Percentiles rank a stretch among this genome's conserved stretches.
phyloP scores from a whole-genome alignment of 2,888 invertebrate species.

The Perizoma flavofasciatum region DNA sequence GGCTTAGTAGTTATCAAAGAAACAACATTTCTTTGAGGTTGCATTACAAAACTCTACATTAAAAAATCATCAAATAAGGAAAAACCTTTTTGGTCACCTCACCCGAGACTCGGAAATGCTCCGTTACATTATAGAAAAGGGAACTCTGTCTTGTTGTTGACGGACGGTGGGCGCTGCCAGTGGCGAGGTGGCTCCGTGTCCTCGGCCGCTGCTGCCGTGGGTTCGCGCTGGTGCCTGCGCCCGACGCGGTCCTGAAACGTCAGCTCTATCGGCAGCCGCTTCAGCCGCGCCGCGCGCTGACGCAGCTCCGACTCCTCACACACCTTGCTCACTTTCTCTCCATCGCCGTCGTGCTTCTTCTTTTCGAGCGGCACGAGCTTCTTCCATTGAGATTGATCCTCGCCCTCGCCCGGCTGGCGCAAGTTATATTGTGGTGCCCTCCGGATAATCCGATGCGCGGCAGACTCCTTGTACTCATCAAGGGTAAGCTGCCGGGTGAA shows the following conservation, averaged over 20 bases:
- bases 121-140: too few relatives aligned
- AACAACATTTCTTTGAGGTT: too few relatives aligned
- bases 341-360: background rate
- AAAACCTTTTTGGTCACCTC: too few relatives aligned
- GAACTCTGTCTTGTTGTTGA: too few relatives aligned
- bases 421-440: background rate
- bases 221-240: background rate
- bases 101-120: too few relatives aligned
- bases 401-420: slow-evolving; percentile 9
- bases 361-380: slow-evolving; percentile 10
- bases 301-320: background rate
- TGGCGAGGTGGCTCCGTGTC: too few relatives aligned
- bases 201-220: background rate
- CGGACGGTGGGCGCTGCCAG: too few relatives aligned
- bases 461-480: slow-evolving; percentile 4
- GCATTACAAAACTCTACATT: too few relatives aligned
- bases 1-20: too few relatives aligned
- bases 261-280: background rate
- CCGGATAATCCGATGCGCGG: background rate
- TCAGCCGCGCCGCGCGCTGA: background rate
- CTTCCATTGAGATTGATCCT: slow-evolving; percentile 7
- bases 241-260: background rate
- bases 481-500: background rate
- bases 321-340: too few relatives aligned
- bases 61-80: too few relatives aligned